Base-by-base conservation (phyloP, 1,140 invertebrate species). In the Drosophila bocqueti region DNA sequence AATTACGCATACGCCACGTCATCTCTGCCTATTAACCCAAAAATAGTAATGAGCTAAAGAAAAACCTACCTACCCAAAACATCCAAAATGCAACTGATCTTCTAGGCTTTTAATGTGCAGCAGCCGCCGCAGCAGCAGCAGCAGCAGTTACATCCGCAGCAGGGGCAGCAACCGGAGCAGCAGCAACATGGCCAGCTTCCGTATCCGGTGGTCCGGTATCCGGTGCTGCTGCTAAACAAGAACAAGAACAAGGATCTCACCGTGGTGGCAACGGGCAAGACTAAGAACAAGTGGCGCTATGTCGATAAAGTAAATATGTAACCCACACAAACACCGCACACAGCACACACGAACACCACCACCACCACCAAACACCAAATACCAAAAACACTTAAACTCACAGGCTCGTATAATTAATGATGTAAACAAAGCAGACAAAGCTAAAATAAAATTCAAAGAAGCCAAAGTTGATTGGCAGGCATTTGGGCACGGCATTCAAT, bases 281-380 rank as follows among this genome's bases (percentile, higher is more conserved):
- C 91, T 62, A 89, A 89, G 75, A 92, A 92, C 91, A 92, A 86
- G 83, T 92, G 91, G 85, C 91, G 89, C 76, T 92, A 92, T 91
- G 90, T 91, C 77, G 91, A 92, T 90, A 92, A 92, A 92, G 91
- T 92, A 92, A 92, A 92, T 92, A 91, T 90, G 59, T 87, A 81
- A 81, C 64, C 76, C 55, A 60, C 65, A 76, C 52, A 60, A 47
- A 49, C 49, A 68, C 66, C 52, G 36, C 16, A 62, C 58, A 34
- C 38, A 43, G 31, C 13, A 31, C 34, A 49, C n/a, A 50, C 54
- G 15, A 62, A 50, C 49, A 66, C 75, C 54, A 29, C 15, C 59
- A 50, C 47, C 61, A 54, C 29, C 59, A 72, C 78, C 78, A 24
- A 40, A 55, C 13, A 82, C 58, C 55, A 50, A 43, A 65, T 15